Conservation (phyloP, 2,113 vertebrate species). For the Aldabrachelys gigantea region DNA sequence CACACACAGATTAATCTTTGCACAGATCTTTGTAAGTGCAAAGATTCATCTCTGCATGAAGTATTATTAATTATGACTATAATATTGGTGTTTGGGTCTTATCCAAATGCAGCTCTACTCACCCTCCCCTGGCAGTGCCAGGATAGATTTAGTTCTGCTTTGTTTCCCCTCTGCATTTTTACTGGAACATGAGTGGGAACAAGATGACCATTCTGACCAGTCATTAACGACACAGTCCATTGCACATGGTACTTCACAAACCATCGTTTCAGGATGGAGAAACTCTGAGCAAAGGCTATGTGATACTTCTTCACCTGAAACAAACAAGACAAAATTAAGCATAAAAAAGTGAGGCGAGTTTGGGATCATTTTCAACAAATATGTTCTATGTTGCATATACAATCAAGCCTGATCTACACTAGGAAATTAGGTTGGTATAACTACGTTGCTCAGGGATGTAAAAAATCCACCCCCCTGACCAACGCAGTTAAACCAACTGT, state of each 20-base stretch:
- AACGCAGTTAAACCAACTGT: background rate
- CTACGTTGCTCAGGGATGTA: background rate
- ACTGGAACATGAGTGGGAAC: slow-evolving; percentile 91
- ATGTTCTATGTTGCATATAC: background rate
- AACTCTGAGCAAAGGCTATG: slow-evolving; percentile 79
- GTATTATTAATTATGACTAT: background rate
- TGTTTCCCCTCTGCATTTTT: slow-evolving; percentile 90
- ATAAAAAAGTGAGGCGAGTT: background rate
- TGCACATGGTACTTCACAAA: slow-evolving; percentile 88
- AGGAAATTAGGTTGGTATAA: background rate
- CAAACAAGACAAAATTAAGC: slow-evolving; percentile 15
- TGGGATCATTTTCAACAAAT: background rate
- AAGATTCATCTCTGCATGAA: background rate
- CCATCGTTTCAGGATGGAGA: slow-evolving; percentile 68
- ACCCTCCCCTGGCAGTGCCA: slow-evolving; percentile 93
- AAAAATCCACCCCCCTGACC: background rate
- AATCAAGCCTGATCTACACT: background rate
- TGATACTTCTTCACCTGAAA: slow-evolving; percentile 84
- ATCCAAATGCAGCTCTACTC: slow-evolving; percentile 13
- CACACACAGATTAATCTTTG: background rate
- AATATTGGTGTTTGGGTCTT: background rate
- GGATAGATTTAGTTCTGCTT: slow-evolving; percentile 86
- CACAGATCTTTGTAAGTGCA: background rate
- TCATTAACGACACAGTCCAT: slow-evolving; percentile 88
- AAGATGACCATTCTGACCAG: slow-evolving; percentile 92